Percentiles rank a stretch among this genome's conserved stretches.
phyloP scores from a whole-genome alignment of 1,140 invertebrate species.

The Ooceraea biroi region DNA sequence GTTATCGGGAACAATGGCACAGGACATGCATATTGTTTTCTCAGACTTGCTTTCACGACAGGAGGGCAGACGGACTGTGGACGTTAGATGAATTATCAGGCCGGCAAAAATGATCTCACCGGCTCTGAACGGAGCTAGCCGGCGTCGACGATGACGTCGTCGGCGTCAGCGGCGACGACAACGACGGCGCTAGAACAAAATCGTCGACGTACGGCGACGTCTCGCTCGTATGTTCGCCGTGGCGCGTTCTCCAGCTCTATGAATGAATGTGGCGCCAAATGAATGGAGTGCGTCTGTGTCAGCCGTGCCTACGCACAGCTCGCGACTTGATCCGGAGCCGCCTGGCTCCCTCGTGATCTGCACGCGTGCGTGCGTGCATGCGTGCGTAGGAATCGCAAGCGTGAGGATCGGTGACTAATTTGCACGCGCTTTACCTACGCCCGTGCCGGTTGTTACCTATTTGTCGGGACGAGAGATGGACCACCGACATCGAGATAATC shows the following conservation, averaged over 20 bases:
- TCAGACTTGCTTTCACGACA: background rate
- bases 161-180: slow-evolving; percentile 16
- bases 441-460: slow-evolving; percentile 45
- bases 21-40: slow-evolving; percentile 17
- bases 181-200: slow-evolving; percentile 34
- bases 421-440: slow-evolving; percentile 68
- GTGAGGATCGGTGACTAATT: slow-evolving; percentile 81
- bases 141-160: slow-evolving; percentile 56
- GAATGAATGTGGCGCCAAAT: slow-evolving; percentile 86
- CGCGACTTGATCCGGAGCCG: slow-evolving; percentile 56
- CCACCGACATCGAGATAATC: slow-evolving; percentile 58
- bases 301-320: slow-evolving; percentile 78
- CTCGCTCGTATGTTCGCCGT: slow-evolving; percentile 19
- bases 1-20: slow-evolving; percentile 37
- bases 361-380: slow-evolving; percentile 18
- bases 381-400: slow-evolving; percentile 52
- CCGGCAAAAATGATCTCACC: slow-evolving; percentile 28
- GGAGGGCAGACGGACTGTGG: slow-evolving; percentile 18
- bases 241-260: slow-evolving; percentile 73
- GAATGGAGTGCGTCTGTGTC: slow-evolving; percentile 85
- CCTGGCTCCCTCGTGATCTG: slow-evolving; percentile 24
- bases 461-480: slow-evolving; percentile 45
- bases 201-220: slow-evolving; percentile 25
- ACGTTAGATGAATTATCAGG: slow-evolving; percentile 34
- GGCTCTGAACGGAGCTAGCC: background rate